phyloP scores from a whole-genome alignment of 2,797 vertebrate species.

The Heliangelus exortis region DNA sequence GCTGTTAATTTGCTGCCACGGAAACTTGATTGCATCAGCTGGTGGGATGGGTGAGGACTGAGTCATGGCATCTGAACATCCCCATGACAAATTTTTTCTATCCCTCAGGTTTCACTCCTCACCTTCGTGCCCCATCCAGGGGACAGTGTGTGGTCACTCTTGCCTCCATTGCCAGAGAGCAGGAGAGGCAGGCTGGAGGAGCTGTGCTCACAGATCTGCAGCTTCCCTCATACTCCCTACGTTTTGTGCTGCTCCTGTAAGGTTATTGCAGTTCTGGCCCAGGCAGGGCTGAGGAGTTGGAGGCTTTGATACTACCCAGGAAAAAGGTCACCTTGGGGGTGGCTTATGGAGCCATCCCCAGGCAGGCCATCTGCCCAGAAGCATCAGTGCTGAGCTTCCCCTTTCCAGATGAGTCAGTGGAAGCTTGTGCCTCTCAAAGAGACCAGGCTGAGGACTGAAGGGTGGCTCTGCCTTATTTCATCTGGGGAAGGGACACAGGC shows the following conservation, averaged over 20 bases:
- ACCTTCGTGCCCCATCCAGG: background rate
- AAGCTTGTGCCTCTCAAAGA: slow-evolving; percentile 7
- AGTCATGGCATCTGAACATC: background rate
- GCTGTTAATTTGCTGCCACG: rapidly evolving
- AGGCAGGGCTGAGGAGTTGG: background rate
- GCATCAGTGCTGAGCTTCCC: background rate
- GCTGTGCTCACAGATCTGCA: background rate
- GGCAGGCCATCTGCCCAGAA: background rate
- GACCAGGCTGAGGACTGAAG: background rate
- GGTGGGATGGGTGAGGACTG: background rate
- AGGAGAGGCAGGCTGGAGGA: background rate
- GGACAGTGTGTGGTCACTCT: background rate
- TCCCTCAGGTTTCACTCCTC: background rate
- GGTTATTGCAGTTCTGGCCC: rapidly evolving
- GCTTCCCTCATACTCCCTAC: background rate
- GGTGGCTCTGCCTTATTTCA: background rate
- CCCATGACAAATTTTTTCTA: background rate
- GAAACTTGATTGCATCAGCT: background rate
- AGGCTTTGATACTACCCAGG: rapidly evolving
- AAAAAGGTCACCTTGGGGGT: slow-evolving; percentile 26
- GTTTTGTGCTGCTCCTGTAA: background rate
- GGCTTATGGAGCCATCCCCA: background rate
- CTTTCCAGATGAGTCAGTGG: slow-evolving; percentile 60
- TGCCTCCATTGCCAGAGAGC: background rate
- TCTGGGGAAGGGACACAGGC: background rate